Base-by-base conservation (phyloP, 2,113 vertebrate genomes). In the Otocyon megalotis region DNA sequence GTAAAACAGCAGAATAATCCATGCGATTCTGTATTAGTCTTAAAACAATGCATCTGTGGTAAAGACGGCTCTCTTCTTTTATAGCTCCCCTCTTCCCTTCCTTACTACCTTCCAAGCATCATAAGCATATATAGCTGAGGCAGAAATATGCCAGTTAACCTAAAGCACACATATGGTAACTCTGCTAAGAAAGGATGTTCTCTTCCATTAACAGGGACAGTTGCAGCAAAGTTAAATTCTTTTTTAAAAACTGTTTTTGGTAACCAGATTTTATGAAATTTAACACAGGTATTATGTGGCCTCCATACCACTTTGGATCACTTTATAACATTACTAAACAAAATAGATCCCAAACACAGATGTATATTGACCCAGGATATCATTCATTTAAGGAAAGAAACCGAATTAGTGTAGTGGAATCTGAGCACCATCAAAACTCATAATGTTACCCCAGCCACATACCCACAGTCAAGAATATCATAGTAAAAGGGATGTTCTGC, bases 311-410 rank as follows among this genome's bases (percentile, higher is more conserved):
- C 77, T 54, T 80, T 69, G 26, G 15, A 77, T 85, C 13, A 91
- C 8, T 82, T 96, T 69, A 94, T 3, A 71, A 63, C 17, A 91
- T 58, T 74, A 50, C 22, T 65, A 60, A 90, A 67, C 2, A 81
- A 71, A 95, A 35, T 15, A 37, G 5, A 67, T 30, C n/a, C 15
- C 88, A 94, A 79, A 76, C 13, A 3, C 2, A 89, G 26, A 88
- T 53, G 2, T 37, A 43, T 43, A n/a, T 28, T 69, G n/a, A 71
- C 4, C 15, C 9, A 80, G 20, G 35, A 16, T 8, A 90, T 20
- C 62, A 76, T 32, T 90, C 32, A 84, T 37, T 90, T 84, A 35
- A 43, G 48, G n/a, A 76, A 87, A 90, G 35, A 81, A 93, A 94
- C 1, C 35, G 92, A 83, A 20, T 67, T 53, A 76, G 14, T 82